Conservation (phyloP, 1,140 invertebrate genomes). For the Zaprionus kolodkinae region DNA sequence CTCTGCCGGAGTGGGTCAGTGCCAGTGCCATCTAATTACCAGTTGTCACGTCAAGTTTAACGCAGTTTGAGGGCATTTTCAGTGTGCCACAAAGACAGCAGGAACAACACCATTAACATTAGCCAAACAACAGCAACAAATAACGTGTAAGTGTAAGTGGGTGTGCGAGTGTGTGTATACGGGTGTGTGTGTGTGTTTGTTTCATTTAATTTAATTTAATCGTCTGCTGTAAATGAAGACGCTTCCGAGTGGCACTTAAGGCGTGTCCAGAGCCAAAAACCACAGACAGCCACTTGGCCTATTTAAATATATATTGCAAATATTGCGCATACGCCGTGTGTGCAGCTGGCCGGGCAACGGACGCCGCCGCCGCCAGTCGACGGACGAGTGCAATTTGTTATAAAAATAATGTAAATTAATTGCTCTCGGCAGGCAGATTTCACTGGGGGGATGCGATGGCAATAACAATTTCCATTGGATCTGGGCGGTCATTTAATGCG, state of each 20-base stretch:
- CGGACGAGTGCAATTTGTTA: conserved; percentile 61
- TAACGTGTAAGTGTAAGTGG: not conserved
- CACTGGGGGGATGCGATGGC: not conserved
- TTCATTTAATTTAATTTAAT: conserved; percentile 76
- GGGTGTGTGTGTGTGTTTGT: conserved; percentile 44
- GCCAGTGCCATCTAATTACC: conserved; percentile 16
- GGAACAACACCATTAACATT: conserved; percentile 1
- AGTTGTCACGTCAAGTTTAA: conserved; percentile 18
- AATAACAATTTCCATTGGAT: conserved; percentile 62
- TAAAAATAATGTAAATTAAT: conserved; percentile 80
- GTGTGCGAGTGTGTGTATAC: not conserved
- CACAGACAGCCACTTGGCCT: conserved; percentile 19
- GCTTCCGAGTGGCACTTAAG: conserved; percentile 48
- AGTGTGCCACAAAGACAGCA: not conserved
- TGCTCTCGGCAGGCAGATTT: conserved; percentile 27
- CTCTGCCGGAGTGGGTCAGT: not conserved
- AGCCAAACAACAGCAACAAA: conserved; percentile 17
- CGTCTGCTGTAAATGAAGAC: conserved; percentile 67
- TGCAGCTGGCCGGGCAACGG: conserved; percentile 22
- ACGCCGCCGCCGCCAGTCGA: not conserved
- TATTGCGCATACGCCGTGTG: conserved; percentile 42
- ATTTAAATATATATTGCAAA: conserved; percentile 14
- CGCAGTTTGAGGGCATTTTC: not conserved
- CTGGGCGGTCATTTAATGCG: conserved; percentile 35
- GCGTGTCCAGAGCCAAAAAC: conserved; percentile 17